Base-by-base conservation (phyloP, 2,113 vertebrate genomes). In the Thalassarche chlororhynchos region DNA sequence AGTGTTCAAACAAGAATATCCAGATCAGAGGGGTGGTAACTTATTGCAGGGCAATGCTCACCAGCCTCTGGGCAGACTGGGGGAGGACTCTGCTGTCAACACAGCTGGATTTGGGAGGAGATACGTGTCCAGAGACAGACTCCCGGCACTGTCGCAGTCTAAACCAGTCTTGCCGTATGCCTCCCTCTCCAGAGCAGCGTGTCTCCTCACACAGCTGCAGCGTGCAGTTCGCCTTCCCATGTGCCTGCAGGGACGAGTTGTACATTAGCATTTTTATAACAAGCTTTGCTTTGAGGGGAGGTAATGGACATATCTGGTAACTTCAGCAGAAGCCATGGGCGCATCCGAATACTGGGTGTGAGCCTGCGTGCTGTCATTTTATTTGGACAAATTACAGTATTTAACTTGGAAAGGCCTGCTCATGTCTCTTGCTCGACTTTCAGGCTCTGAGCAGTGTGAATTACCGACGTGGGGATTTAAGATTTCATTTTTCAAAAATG, bases 1-100 rank as follows among this genome's bases (percentile, higher is more conserved):
- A 95, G 93, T 72, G 84, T 93, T 95, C 85, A 90, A 54, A 97
- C 95, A 19, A 88, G 97, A 83, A 80, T 91, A 95, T 93, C 96
- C 95, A 83, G 93, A 82, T 94, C 84, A 69, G 84, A 97, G 84
- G 77, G 78, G 95, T 92, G 93, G 96, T 49, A 90, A 76, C 90
- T 31, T 57, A 34, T 52, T 57, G 75, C 84, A 69, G 70, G 84
- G 89, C 58, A n/a, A 49, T 42, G 84, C 87, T 95, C 91, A 38
- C 9, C 82, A 94, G 92, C 95, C 93, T 38, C 80, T 95, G 78
- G 95, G 97, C 81, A 93, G 70, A 9, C 70, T 44, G 44, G 78
- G 66, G 87, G 74, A 90, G 77, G 80, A 82, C 69, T 49, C 49
- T 42, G 52, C 80, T 92, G 91, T 82, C 89, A 79, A 68, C 89